A percentile compares a stretch with the other conserved stretches of the same genome.
phyloP scores from a whole-genome alignment of 1,140 invertebrate species.

The Ceratina australensis region DNA sequence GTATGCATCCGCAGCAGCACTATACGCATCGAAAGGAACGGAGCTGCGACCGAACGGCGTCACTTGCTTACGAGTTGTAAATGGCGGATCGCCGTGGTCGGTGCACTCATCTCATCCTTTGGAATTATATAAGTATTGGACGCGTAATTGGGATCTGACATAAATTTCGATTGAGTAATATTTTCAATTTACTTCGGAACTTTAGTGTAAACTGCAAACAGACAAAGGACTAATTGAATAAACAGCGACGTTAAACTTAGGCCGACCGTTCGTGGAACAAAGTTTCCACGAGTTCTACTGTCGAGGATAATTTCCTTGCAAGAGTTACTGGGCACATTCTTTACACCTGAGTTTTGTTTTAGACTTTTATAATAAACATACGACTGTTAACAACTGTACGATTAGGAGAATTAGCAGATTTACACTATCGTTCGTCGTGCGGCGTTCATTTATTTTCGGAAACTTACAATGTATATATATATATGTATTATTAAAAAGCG shows the following conservation, averaged over 20 bases:
- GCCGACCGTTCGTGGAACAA: too few species aligned
- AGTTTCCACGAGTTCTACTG: too few species aligned
- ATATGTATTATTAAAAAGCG: neutral
- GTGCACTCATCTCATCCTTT: constrained; percentile 8
- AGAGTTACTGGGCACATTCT: neutral
- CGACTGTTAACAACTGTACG: neutral
- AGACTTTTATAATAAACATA: neutral
- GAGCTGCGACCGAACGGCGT: too few species aligned
- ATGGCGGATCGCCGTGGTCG: constrained; percentile 24
- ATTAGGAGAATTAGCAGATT: neutral
- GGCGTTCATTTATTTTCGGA: neutral
- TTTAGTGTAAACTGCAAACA: neutral
- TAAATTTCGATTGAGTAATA: neutral
- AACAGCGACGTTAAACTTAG: neutral
- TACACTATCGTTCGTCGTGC: neutral
- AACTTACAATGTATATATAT: neutral
- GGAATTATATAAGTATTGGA: neutral
- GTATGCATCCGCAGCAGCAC: too few species aligned
- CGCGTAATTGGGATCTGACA: neutral
- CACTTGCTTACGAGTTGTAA: constrained; percentile 5
- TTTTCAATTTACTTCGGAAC: neutral
- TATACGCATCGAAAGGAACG: neutral
- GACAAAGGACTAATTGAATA: neutral
- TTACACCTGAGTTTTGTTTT: neutral
- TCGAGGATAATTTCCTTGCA: too few species aligned